Evolutionary conservation across 2,888 invertebrate genomes (phyloP), one percentile per base, ranked within the genome.

Genomic region (Druceiella hillmani): DNA sequence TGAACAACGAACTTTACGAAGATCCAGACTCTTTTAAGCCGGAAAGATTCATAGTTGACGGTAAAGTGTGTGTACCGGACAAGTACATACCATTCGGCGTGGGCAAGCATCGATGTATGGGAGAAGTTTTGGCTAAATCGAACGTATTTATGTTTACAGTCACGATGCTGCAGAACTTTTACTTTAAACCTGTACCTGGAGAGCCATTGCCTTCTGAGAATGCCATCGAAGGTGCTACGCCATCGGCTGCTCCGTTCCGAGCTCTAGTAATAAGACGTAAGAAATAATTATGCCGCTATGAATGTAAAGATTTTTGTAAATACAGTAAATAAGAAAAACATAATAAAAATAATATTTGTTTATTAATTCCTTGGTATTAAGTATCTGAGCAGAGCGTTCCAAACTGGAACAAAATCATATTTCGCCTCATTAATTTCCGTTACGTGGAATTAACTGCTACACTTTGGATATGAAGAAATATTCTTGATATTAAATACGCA

Each of bases 81-180:
- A 70, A 75, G 26, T 87, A 79, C 54, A 74, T 84, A 48, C 89
- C 89, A 0, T 90, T 90, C 52, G 87, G 88, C 10, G 64, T 81
- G 34, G 84, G 86, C 1, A 83, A 81, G 50, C 86, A 83, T 55
- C 78, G 88, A 34, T 90, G 90, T 53, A 78, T 89, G 78, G 90
- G 89, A 1, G 89, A 90, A 54, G 59, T 64, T 1, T 49, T 72
- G n/a, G 84, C 84, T 1, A 81, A 81, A 51, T 84, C 85, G 50
- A 89, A 86, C 52, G 72, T 89, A 33, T 90, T 89, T 53, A 58
- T 87, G 17, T 84, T 89, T 51, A 79, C 78, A 1, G 78, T 87
- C 0, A 73, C 81, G 0, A 64, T 89, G 49, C 62, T 90, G 48
- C 89, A 89, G 59, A 76, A 73, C 50, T 89, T 84, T 50, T 75